Evolutionary conservation across 1,140 invertebrate genomes (phyloP).

Genomic region (Drosophila sturtevanti): DNA sequence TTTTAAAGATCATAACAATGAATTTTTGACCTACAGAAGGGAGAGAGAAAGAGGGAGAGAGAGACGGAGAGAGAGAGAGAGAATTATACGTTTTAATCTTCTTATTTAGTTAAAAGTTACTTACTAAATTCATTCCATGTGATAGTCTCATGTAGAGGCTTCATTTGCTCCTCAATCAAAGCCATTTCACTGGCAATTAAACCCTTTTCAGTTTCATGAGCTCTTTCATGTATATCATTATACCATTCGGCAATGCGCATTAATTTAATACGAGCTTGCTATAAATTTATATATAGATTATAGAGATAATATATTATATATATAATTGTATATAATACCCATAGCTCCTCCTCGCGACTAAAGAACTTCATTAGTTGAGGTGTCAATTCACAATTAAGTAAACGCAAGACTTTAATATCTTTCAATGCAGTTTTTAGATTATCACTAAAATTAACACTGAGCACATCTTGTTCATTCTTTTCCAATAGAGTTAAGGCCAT

Average conservation of each 20-base stretch:
- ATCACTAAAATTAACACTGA: constrained; percentile 83
- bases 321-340: too few species aligned
- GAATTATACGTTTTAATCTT: background rate
- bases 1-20: constrained; percentile 56
- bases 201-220: constrained; percentile 85
- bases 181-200: constrained; percentile 85
- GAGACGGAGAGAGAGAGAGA: background rate
- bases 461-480: constrained; percentile 30
- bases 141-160: constrained; percentile 84
- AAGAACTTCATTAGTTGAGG: constrained; percentile 79
- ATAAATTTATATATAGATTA: too few species aligned
- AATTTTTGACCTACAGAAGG: constrained; percentile 45
- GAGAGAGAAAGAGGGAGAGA: background rate
- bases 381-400: constrained; percentile 52
- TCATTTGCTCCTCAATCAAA: constrained; percentile 84
- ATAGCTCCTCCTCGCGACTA: constrained; percentile 83
- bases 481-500: constrained; percentile 44
- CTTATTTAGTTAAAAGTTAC: constrained; percentile 5
- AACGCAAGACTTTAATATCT: constrained; percentile 59
- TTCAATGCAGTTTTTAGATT: constrained; percentile 55
- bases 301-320: too few species aligned
- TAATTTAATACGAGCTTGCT: constrained; percentile 71
- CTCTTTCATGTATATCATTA: constrained; percentile 85
- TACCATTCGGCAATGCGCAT: constrained; percentile 84
- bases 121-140: constrained; percentile 87